Base-by-base conservation (phyloP, 2,797 vertebrate genomes). In the Poeciliopsis turneri region DNA sequence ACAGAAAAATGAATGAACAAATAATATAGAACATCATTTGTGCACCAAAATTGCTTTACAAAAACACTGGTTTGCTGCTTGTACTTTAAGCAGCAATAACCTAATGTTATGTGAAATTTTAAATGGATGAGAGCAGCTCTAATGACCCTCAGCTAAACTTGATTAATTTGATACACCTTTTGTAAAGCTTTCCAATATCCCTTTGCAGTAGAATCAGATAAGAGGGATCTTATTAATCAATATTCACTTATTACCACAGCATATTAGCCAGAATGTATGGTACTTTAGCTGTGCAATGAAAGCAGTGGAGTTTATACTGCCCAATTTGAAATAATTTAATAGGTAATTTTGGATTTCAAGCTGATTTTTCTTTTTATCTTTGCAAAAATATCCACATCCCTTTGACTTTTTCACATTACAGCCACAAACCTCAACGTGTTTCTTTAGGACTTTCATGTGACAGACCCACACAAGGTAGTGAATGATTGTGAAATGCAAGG, bases 131-230 rank as follows among this genome's bases (percentile, higher is more conserved):
- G 23, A 66, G 78, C 45, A 71, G 78, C 78, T 77, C 82, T 83
- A 92, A 92, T 89, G 86, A 90, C 82, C 80, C 81, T 80, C 20
- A 49, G 90, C 72, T 87, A 81, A 79, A 87, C 91, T 84, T 94
- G 91, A 95, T 95, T 93, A 84, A 95, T 93, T 88, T 85, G 88
- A 93, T 92, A 90, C 80, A 94, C 89, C 85, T 88, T 92, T 88
- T 89, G 77, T 91, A 84, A 90, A 91, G 91, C 89, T 88, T 87
- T 45, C 86, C 92, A 91, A 93, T 94, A 94, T 94, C 94, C 91
- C 84, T 91, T 83, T 84, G 90, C 85, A 89, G 89, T 84, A 84
- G 83, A 92, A 92, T 92, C 90, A 89, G 90, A 92, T 92, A 93
- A 90, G 76, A 78, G 71, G 87, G 87, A 92, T 94, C 85, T 87